Percentiles rank a stretch among this genome's conserved stretches.
Conservation (phyloP, 2,113 vertebrate genomes). For the Eupsittula cactorum region DNA sequence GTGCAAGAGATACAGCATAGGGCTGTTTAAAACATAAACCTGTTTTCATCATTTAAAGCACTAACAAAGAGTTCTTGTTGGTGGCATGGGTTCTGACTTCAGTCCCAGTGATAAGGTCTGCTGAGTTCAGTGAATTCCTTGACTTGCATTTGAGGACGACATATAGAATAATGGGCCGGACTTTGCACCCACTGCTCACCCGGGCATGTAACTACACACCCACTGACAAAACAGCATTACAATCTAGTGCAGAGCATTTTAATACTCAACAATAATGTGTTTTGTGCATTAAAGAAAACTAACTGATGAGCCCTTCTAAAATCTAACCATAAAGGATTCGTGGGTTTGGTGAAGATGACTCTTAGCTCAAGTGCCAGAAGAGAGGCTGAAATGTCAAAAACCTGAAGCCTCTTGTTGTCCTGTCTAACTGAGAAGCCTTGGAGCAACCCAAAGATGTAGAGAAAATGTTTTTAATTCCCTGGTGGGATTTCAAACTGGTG, state of each 20-base stretch:
- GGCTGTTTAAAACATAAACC: not conserved
- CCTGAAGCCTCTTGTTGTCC: not conserved
- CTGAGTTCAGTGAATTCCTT: not conserved
- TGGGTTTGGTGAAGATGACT: not conserved
- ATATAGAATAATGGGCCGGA: not conserved
- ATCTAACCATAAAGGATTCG: not conserved
- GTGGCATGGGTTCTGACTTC: not conserved
- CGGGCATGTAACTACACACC: not conserved
- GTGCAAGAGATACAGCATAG: not conserved
- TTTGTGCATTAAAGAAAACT: not conserved
- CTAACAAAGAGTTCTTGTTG: not conserved
- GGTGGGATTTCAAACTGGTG: not conserved
- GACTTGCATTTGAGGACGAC: not conserved
- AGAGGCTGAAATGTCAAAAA: not conserved
- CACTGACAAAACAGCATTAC: not conserved
- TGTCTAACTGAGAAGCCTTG: not conserved
- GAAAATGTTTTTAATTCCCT: not conserved
- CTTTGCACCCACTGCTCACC: not conserved
- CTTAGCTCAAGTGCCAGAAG: not conserved
- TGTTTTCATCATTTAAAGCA: not conserved
- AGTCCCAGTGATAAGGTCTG: not conserved
- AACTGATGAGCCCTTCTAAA: not conserved
- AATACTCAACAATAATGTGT: not conserved
- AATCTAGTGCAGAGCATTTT: not conserved
- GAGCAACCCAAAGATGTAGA: not conserved